Conservation (phyloP, 2,113 vertebrate genomes). For the Nestor notabilis region DNA sequence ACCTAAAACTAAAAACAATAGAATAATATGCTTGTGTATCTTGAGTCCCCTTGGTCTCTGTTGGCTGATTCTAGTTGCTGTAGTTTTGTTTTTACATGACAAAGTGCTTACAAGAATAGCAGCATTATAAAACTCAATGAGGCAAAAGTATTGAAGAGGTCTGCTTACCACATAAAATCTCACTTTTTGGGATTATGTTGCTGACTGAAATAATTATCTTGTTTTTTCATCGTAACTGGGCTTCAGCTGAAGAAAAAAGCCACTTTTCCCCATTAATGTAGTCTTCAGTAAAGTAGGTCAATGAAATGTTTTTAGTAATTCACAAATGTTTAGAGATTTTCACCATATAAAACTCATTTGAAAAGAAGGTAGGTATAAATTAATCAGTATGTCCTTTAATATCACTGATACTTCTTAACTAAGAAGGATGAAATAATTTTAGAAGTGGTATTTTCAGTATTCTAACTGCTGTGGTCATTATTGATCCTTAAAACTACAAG, state of each 20-base stretch:
- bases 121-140: constrained; percentile 62
- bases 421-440: background rate
- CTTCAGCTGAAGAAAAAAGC: background rate
- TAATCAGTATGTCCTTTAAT: background rate
- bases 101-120: constrained; percentile 54
- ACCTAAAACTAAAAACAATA: background rate
- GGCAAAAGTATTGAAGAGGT: constrained; percentile 37
- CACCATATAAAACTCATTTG: background rate
- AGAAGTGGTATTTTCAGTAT: background rate
- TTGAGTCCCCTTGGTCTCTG: constrained; percentile 30
- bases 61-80: constrained; percentile 30
- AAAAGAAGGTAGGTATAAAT: background rate
- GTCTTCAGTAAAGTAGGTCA: background rate
- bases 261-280: background rate
- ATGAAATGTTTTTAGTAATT: constrained; percentile 7
- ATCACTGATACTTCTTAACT: background rate
- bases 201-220: constrained; percentile 33
- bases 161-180: constrained; percentile 37
- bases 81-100: constrained; percentile 66
- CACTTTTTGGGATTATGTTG: constrained; percentile 59
- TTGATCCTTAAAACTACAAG: background rate
- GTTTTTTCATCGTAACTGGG: constrained; percentile 3
- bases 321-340: constrained; percentile 27
- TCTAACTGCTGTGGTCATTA: background rate
- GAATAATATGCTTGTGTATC: constrained; percentile 15